phyloP scores from a whole-genome alignment of 2,888 invertebrate species.

The Halocaridina rubra region DNA sequence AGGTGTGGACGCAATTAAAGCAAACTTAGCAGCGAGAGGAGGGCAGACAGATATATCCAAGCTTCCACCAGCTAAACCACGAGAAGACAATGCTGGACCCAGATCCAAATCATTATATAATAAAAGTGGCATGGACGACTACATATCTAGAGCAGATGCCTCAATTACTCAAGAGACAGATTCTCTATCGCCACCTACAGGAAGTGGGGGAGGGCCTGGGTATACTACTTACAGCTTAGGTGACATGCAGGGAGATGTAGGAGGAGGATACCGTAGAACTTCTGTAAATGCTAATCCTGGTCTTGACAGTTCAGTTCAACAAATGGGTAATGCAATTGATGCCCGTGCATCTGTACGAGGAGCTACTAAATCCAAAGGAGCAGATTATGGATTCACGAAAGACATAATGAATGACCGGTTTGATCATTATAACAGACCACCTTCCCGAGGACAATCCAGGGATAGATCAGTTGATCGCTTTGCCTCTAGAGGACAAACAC shows the following conservation, averaged over 20 bases:
- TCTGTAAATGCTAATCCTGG: background rate
- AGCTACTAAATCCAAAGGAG: background rate
- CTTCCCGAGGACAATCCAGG: slow-evolving; percentile 74
- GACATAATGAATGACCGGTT: slow-evolving; percentile 88
- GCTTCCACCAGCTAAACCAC: slow-evolving; percentile 22
- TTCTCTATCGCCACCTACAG: background rate
- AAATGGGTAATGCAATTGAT: slow-evolving; percentile 53
- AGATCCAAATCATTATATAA: slow-evolving; percentile 31
- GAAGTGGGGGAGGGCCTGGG: slow-evolving; percentile 32
- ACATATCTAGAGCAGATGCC: slow-evolving; percentile 4
- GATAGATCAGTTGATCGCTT: slow-evolving; percentile 82
- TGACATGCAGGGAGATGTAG: slow-evolving; percentile 12
- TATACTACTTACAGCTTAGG: slow-evolving; percentile 26
- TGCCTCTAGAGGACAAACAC: slow-evolving; percentile 60
- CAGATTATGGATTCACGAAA: slow-evolving; percentile 66
- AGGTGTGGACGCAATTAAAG: slow-evolving; percentile 61
- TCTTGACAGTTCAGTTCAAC: background rate
- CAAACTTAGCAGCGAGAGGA: slow-evolving; percentile 33
- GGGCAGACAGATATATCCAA: slow-evolving; percentile 40
- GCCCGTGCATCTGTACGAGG: slow-evolving; percentile 47
- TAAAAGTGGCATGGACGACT: slow-evolving; percentile 29
- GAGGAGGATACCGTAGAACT: slow-evolving; percentile 58
- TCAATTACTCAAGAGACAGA: slow-evolving; percentile 11
- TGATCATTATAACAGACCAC: slow-evolving; percentile 93
- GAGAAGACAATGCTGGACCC: background rate